Base-by-base conservation (phyloP, 2,797 vertebrate genomes). In the Vireo griseus region DNA sequence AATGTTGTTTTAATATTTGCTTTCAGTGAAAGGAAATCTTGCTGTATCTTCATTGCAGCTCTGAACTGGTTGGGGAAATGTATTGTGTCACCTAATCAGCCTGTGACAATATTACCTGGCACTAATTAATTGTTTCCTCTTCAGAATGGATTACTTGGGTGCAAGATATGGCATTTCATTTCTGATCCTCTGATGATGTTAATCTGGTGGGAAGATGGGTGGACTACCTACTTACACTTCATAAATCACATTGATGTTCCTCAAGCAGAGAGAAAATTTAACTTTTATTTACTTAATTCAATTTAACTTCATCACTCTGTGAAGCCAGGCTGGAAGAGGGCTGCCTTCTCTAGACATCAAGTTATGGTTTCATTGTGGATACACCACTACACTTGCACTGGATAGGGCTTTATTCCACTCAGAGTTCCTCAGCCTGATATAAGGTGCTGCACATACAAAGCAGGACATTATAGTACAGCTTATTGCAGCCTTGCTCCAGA, bases 121-220 rank as follows among this genome's bases (percentile, higher is more conserved):
- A 59, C 25, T 92, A 95, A 94, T 88, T 86, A 88, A 69, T 77
- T 75, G 73, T 72, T 91, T 81, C 85, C 65, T 93, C 65, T 81
- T 78, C 67, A 51, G 83, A 72, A 65, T 16, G 12, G 11, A 44
- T 61, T 71, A 29, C 57, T 76, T 72, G 57, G 29, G 54, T 37
- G 9, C 75, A 66, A 71, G 47, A 54, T 21, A 51, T 1, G 10
- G 42, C 13, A 63, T 76, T 92, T 86, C 18, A 54, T 83, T 71
- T 42, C 66, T 80, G 63, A 63, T 61, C 37, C 39, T 90, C 48
- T 68, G n/a, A 48, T 61, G 39, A 74, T 16, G 42, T 72, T 80
- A 51, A 48, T 57, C n/a, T 39, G 37, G 4, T 42, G 25, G 22
- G 39, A 73, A 72, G 28, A 54, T 6, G 20, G 24, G 50, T 72